phyloP scores from a whole-genome alignment of 2,113 vertebrate species.

The Trogon surrucura region DNA sequence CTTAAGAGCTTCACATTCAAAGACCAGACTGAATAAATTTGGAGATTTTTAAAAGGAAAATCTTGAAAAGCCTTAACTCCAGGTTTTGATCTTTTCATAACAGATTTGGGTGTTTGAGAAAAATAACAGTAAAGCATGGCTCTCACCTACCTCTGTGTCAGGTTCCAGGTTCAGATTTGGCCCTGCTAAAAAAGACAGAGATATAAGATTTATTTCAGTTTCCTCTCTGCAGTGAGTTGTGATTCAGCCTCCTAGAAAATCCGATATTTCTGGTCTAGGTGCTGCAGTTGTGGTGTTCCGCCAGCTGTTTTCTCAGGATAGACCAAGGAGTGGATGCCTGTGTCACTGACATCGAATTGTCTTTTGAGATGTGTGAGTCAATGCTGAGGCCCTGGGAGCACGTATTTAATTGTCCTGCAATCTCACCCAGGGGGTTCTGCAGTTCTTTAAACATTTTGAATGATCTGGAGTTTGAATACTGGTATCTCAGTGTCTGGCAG shows the following conservation, averaged over 20 bases:
- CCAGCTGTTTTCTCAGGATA: not conserved
- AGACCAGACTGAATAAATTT: not conserved
- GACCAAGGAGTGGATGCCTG: not conserved
- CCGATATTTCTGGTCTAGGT: not conserved
- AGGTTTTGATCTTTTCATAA: not conserved
- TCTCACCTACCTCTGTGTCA: not conserved
- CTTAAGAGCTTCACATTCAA: not conserved
- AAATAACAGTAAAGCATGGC: not conserved
- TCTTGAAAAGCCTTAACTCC: not conserved
- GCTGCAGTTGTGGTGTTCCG: not conserved
- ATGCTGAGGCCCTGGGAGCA: not conserved
- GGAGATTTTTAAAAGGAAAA: not conserved
- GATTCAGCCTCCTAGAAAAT: not conserved
- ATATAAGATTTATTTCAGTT: not conserved
- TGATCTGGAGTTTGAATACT: not conserved
- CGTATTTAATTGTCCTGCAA: not conserved
- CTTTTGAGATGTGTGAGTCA: not conserved
- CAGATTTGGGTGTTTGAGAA: not conserved
- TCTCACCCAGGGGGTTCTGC: not conserved
- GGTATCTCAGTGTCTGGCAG: not conserved
- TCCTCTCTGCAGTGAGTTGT: not conserved
- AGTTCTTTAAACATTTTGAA: not conserved
- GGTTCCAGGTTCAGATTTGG: not conserved
- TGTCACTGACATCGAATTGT: not conserved
- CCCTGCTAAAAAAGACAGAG: not conserved